Percentiles rank a stretch among this genome's conserved stretches.
These are phyloP conservation scores for Cromileptes altivelis DNA, from an alignment of 2,113 vertebrate genomes.

Conservation along the genomic window DNA sequence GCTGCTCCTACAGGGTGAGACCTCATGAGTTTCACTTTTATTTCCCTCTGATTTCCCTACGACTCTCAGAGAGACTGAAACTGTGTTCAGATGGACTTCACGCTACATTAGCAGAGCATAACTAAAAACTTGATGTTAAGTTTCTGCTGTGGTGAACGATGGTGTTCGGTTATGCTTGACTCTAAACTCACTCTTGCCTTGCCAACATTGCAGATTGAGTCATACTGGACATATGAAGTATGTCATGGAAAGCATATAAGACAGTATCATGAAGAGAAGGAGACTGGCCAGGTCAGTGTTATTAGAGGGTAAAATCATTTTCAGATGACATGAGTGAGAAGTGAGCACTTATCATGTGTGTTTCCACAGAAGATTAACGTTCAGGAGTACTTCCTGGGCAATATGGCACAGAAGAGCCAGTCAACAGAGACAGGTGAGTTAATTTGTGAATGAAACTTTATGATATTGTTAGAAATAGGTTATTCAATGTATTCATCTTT, in stretches of 20 bases:
- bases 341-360: neutral
- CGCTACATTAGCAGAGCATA: slow-evolving; percentile 18
- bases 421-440: slow-evolving; percentile 87
- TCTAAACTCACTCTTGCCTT: neutral
- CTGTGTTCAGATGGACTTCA: neutral
- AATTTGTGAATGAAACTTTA: neutral
- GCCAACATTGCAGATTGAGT: slow-evolving; percentile 91
- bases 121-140: neutral
- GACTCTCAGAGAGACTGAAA: slow-evolving; percentile 23
- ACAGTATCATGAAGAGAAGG: slow-evolving; percentile 98
- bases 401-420: slow-evolving; percentile 86
- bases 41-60: neutral
- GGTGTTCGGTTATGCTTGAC: neutral
- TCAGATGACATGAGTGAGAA: slow-evolving; percentile 16
- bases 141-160: neutral
- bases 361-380: slow-evolving; percentile 92
- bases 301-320: neutral
- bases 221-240: slow-evolving; percentile 98
- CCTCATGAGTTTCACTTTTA: slow-evolving; percentile 12
- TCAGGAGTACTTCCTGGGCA: slow-evolving; percentile 97
- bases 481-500: neutral
- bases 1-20: slow-evolving; percentile 97
- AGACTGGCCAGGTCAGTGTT: slow-evolving; percentile 93
- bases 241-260: slow-evolving; percentile 97
- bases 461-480: neutral